A percentile compares a stretch with the other conserved stretches of the same genome.
These are phyloP conservation scores for Erpornis zantholeuca DNA, from an alignment of 2,113 vertebrate genomes.

Conservation along the genomic window DNA sequence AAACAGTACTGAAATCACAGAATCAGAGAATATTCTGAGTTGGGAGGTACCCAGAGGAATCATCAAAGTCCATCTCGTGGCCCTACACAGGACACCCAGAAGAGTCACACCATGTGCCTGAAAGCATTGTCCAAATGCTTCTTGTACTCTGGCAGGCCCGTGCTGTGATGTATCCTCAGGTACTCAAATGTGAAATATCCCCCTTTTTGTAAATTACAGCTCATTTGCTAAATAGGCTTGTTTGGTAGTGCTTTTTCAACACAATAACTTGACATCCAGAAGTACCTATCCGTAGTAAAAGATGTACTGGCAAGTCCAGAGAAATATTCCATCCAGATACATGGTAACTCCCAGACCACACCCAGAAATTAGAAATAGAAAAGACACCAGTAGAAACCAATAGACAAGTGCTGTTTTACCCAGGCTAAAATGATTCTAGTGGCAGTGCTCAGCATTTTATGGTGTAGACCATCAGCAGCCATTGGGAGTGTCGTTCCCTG, in stretches of 20 bases:
- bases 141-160: not conserved
- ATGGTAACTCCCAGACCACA: not conserved
- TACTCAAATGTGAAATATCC: not conserved
- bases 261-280: not conserved
- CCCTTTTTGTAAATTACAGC: not conserved
- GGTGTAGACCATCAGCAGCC: not conserved
- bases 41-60: not conserved
- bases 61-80: not conserved
- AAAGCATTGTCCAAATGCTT: not conserved
- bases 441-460: not conserved
- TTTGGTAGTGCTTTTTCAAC: not conserved
- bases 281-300: not conserved
- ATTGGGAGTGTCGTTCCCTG: rapidly evolving
- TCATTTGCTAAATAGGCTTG: not conserved
- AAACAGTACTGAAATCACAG: not conserved
- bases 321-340: not conserved
- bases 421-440: not conserved
- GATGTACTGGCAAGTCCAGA: not conserved
- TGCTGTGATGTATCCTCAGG: not conserved
- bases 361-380: too few species aligned
- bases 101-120: not conserved
- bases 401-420: not conserved
- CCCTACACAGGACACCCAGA: not conserved
- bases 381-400: too few species aligned
- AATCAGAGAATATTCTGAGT: not conserved